These are phyloP conservation scores for Phthorimaea operculella DNA, from an alignment of 1,140 invertebrate species.

Conservation along the genomic window DNA sequence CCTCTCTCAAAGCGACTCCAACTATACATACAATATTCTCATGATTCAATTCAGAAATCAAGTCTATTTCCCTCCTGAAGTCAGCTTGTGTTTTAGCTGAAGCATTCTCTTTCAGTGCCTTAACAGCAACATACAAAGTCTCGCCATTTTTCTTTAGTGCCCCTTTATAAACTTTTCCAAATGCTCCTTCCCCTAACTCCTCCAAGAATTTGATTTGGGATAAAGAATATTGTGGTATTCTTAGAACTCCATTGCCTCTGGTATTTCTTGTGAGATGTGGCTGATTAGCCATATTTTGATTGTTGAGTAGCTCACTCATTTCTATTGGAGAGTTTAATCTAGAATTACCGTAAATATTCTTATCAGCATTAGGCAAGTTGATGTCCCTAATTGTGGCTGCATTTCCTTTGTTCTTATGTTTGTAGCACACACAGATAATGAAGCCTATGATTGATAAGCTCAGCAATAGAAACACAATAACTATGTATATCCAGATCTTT, in stretches of 20 bases:
- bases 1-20: slow-evolving; percentile 90
- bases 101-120: slow-evolving; percentile 94
- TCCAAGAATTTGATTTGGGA: slow-evolving; percentile 90
- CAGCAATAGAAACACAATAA: slow-evolving; percentile 57
- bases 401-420: slow-evolving; percentile 66
- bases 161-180: slow-evolving; percentile 96
- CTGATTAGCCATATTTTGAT: slow-evolving; percentile 60
- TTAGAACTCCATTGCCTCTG: slow-evolving; percentile 66
- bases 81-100: slow-evolving; percentile 91
- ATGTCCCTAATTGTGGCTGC: slow-evolving; percentile 74
- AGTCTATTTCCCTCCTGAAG: slow-evolving; percentile 89
- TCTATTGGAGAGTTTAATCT: slow-evolving; percentile 78
- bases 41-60: slow-evolving; percentile 94
- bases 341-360: slow-evolving; percentile 80
- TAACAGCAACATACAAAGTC: slow-evolving; percentile 88
- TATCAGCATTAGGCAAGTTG: slow-evolving; percentile 76
- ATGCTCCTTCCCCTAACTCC: slow-evolving; percentile 96
- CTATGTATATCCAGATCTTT: slow-evolving; percentile 73
- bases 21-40: slow-evolving; percentile 96
- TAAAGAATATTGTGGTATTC: slow-evolving; percentile 78
- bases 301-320: slow-evolving; percentile 78
- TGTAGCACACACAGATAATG: slow-evolving; percentile 63
- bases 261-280: slow-evolving; percentile 67
- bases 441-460: slow-evolving; percentile 44
- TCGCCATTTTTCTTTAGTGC: slow-evolving; percentile 79